Base-by-base conservation (phyloP, 2,113 vertebrate genomes). In the Narcine bancroftii region DNA sequence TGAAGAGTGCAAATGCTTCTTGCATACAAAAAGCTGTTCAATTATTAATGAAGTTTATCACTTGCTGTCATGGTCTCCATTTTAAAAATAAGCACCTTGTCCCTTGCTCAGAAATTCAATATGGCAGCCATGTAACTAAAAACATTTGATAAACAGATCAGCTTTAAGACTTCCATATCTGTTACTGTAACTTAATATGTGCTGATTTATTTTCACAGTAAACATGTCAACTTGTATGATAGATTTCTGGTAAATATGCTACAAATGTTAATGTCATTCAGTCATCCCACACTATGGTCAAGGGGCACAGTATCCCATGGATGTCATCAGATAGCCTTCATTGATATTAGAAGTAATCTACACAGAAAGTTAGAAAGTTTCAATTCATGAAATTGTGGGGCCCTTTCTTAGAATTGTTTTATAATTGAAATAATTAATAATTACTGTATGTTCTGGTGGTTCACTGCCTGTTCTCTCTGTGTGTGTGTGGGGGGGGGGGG, bases 101-200 rank as follows among this genome's bases (percentile, higher is more conserved):
- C 65, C 42, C 63, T 91, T 45, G 11, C 26, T 69, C 89, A 69
- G 89, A 91, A 91, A 91, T 91, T 69, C 89, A 91, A 91, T 91
- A 91, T 91, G 89, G 89, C 39, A 91, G 60, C 65, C 63, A 69
- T 71, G 89, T 91, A 91, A 69, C 89, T 91, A 91, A 91, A 91
- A 91, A 71, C 89, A 91, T 91, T 91, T 91, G 65, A 91, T 69
- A 91, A 91, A 91, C 36, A 66, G 42, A 91, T 39, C 65, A 69
- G 89, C 89, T 47, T 91, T 91, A 65, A 29, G 63, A 91, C 89
- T 29, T 47, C 19, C 65, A 91, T 91, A 91, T 91, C 89, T 69
- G 89, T 91, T 91, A 91, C 89, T 91, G 89, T 91, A 91, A 69
- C 65, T 65, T 69, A 69, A 91, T 91, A 69, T 71, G 13, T 26